Base-by-base conservation (phyloP, 2,113 vertebrate genomes). In the Grus americana region DNA sequence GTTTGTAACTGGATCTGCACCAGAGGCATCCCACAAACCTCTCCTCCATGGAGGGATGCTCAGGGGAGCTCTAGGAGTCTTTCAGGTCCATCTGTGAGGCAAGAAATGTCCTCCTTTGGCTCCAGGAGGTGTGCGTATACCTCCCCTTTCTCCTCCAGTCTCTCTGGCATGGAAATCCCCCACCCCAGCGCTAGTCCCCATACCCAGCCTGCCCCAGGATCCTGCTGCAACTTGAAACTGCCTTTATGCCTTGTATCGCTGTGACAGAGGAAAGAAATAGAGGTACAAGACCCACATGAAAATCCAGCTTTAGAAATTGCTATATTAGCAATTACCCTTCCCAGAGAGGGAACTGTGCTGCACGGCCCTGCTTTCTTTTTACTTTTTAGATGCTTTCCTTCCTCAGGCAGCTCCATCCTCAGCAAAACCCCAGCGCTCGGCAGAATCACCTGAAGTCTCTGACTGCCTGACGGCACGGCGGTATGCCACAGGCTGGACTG, bases 21-120 rank as follows among this genome's bases (percentile, higher is more conserved):
- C 32, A 24, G 7, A 73, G 49, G 16, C 59, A 58, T 20, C 59
- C 34, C 71, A 73, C 5, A 1, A 58, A 26, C 42, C 21, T 67
- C 42, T 62, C 46, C 32, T 40, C 54, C 15, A 0, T 0, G 3
- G 9, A 47, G 18, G 22, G 36, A 34, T 62, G 42, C 3, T 1
- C 7, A 50, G 17, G 15, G 57, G n/a, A 67, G 36, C 34, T 47
- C 47, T 73, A n/a, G 21, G 4, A 34, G 12, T 23, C 14, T 44
- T 71, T 21, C 65, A 73, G 24, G 21, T 42, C 26, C 32, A 36
- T 14, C 47, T 34, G 19, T 23, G 42, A 52, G 36, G 42, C 47
- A 72, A 46, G 36, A 50, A 86, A 52, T 36, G 15, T 11, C 15
- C 26, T 79, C 26, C 32, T 40, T n/a, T 40, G 46, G 52, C 52